phyloP scores from a whole-genome alignment of 2,888 invertebrate genomes.

The Zaprionus obscuricornis region DNA sequence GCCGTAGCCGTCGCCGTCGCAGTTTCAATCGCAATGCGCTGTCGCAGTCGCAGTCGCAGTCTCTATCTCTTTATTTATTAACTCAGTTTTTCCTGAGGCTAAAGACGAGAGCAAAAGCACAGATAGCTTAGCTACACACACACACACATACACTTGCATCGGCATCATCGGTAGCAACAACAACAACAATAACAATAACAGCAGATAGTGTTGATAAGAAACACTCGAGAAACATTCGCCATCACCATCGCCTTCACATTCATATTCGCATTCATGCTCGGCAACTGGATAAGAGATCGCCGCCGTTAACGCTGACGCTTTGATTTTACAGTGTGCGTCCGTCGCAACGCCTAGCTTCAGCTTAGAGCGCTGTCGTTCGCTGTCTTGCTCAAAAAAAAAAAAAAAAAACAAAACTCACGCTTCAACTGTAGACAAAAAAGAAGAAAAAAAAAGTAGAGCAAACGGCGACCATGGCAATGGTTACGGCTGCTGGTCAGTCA shows the following conservation, averaged over 20 bases:
- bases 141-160: neutral
- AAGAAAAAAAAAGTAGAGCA: conserved; percentile 39
- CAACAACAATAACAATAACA: conserved; percentile 8
- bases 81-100: conserved; percentile 27
- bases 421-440: too few relatives aligned
- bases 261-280: conserved; percentile 29
- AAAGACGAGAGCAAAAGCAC: conserved; percentile 16
- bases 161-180: conserved; percentile 20
- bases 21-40: too few relatives aligned
- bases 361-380: conserved; percentile 45
- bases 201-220: conserved; percentile 51
- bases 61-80: conserved; percentile 28
- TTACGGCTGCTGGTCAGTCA: neutral
- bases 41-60: too few relatives aligned
- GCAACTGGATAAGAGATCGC: conserved; percentile 41
- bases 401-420: conserved; percentile 6
- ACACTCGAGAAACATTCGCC: conserved; percentile 51
- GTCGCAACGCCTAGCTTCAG: conserved; percentile 37
- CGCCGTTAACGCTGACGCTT: neutral
- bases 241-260: conserved; percentile 6
- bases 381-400: too few relatives aligned
- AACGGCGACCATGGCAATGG: conserved; percentile 13
- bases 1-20: too few relatives aligned
- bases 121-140: conserved; percentile 5
- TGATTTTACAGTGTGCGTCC: neutral